Evolutionary conservation across 1,140 invertebrate genomes (phyloP).

Genomic region (Drosophila sproati): DNA sequence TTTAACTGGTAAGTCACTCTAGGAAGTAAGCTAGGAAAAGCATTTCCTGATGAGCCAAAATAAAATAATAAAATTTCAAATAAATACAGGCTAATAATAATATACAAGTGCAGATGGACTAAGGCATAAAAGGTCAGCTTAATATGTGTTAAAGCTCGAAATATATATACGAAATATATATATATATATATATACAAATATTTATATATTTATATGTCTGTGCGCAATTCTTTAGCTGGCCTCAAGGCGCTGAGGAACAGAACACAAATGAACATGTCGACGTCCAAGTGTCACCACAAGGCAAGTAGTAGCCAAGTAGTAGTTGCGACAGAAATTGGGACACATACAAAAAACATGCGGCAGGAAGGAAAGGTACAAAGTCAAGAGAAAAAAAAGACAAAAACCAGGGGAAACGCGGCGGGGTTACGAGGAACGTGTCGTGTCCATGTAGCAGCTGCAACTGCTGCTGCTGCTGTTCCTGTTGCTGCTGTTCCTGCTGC

Average conservation of each 20-base stretch:
- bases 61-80: too few relatives aligned
- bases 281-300: constrained; percentile 70
- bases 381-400: constrained; percentile 1
- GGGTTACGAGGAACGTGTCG: constrained; percentile 45
- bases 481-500: too few relatives aligned
- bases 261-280: constrained; percentile 72
- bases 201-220: not conserved
- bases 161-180: not conserved
- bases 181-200: not conserved
- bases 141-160: not conserved
- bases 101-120: too few relatives aligned
- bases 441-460: constrained; percentile 50
- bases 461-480: not conserved
- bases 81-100: too few relatives aligned
- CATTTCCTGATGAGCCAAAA: too few relatives aligned
- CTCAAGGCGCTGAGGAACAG: not conserved
- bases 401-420: not conserved
- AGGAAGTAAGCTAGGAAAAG: too few relatives aligned
- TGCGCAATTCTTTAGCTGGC: constrained; percentile 7
- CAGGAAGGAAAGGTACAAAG: constrained; percentile 10
- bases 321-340: not conserved
- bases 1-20: too few relatives aligned
- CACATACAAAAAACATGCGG: constrained; percentile 3
- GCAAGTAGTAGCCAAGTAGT: constrained; percentile 52
- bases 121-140: not conserved